Percentiles rank a stretch among this genome's conserved stretches.
Evolutionary conservation across 2,888 invertebrate species (phyloP).

Genomic region (Mesopsocus fuscifrons): DNA sequence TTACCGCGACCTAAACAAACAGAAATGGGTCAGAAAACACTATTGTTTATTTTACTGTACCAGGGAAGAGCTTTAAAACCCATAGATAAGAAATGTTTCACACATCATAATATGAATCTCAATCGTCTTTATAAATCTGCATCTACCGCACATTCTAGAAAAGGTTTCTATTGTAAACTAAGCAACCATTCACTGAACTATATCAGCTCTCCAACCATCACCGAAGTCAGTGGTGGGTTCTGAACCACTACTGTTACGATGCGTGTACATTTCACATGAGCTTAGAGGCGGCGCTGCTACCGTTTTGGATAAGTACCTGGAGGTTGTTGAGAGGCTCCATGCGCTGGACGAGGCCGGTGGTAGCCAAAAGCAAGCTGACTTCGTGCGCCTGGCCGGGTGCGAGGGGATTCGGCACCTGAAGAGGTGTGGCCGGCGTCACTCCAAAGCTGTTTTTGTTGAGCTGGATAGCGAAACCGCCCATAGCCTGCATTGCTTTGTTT

Average conservation of each 20-base stretch:
- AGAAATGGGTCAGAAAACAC: slow-evolving; percentile 3
- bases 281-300: slow-evolving; percentile 3
- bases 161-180: no score
- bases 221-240: no score
- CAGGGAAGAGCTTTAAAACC: no score
- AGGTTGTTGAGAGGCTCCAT: slow-evolving; percentile 96
- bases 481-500: slow-evolving; percentile 96
- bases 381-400: slow-evolving; percentile 65
- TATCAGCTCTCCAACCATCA: no score
- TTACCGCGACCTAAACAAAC: slow-evolving; percentile 66
- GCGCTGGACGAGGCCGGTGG: slow-evolving; percentile 78
- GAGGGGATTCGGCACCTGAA: slow-evolving; percentile 57
- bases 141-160: no score
- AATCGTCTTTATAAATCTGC: no score
- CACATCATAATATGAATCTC: no score
- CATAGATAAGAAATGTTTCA: no score
- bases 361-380: slow-evolving; percentile 55
- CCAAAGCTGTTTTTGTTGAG: slow-evolving; percentile 99
- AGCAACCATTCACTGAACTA: no score
- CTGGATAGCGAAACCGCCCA: slow-evolving; percentile 92
- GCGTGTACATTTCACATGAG: no score
- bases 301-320: slow-evolving; percentile 36
- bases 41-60: no score
- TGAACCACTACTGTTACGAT: no score
- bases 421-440: slow-evolving; percentile 62